Base-by-base conservation (phyloP, 2,113 vertebrate genomes). In the Ascaphus truei region DNA sequence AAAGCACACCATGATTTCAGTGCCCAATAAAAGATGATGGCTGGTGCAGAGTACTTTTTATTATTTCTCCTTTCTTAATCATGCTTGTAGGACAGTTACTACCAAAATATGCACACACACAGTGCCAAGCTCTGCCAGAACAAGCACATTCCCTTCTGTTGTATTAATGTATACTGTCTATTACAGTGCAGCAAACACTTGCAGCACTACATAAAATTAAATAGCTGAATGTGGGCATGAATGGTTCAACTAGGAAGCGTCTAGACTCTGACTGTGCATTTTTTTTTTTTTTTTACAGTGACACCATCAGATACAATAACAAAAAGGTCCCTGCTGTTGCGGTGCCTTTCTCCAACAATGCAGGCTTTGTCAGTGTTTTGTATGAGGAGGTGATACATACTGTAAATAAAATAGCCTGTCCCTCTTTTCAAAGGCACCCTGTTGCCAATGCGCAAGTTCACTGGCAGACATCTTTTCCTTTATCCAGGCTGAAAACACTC, bases 211-310 rank as follows among this genome's bases (percentile, higher is more conserved):
- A 64, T 39, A 37, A 34, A 23, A 64, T 29, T 37, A 62, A 62
- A 62, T 33, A 48, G 30, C 34, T 63, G 45, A 63, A 29, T 11
- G 22, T 50, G 43, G 61, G 3, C 18, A 55, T 43, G 36, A 66
- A 43, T 20, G 47, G 25, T n/a, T 41, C 2, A 53, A 41, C 23
- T 22, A 20, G 25, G 7, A 29, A 66, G 27, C 39, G 62, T 66
- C 63, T 66, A 66, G 63, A 66, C 63, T 31, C 36, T 66, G 61
- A 63, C 61, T 63, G 36, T 43, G 26, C 63, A 66, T 27, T 64
- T 41, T 55, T 20, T 45, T 1, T 41, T n/a, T 45, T n/a, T 45
- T 45, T 66, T 30, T 20, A 53, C 27, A 41, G 50, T 55, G 63
- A 52, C 45, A 39, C 63, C 26, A 66, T 41, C 26, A 43, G 26